A percentile compares a stretch with the other conserved stretches of the same genome.
These are phyloP conservation scores for Enoplosus armatus DNA, from an alignment of 2,797 vertebrate species.

Conservation along the genomic window DNA sequence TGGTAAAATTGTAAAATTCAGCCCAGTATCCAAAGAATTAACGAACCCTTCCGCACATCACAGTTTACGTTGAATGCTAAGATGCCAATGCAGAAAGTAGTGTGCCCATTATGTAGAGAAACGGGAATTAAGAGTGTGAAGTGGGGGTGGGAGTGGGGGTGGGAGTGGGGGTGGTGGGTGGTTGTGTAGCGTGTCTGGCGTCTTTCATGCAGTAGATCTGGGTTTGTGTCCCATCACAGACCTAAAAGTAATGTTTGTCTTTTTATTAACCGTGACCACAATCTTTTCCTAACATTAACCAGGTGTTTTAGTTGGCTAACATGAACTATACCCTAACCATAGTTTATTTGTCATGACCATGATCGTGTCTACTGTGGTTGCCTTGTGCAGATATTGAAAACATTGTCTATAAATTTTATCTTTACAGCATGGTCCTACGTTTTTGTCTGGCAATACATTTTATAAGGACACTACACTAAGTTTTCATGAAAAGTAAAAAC, in stretches of 20 bases:
- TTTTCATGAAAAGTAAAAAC: background rate
- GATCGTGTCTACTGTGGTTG: background rate
- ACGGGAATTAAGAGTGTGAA: background rate
- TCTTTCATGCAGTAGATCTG: background rate
- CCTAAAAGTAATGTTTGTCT: background rate
- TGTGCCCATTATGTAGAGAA: background rate
- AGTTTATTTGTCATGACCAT: background rate
- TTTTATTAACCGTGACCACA: background rate
- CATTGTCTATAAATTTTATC: background rate
- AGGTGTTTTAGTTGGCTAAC: background rate
- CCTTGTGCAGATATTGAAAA: background rate
- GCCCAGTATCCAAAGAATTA: background rate
- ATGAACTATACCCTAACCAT: background rate
- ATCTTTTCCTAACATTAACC: background rate
- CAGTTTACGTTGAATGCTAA: background rate
- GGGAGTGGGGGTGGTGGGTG: background rate
- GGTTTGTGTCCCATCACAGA: background rate
- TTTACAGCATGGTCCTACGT: background rate
- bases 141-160: background rate
- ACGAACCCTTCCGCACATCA: background rate
- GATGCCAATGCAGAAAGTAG: constrained; percentile 4
- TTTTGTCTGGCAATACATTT: background rate
- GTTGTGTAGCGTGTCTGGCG: background rate
- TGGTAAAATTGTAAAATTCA: constrained; percentile 9
- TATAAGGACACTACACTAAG: background rate